phyloP scores from a whole-genome alignment of 2,888 invertebrate genomes.

The Zygogramma bicolorata region DNA sequence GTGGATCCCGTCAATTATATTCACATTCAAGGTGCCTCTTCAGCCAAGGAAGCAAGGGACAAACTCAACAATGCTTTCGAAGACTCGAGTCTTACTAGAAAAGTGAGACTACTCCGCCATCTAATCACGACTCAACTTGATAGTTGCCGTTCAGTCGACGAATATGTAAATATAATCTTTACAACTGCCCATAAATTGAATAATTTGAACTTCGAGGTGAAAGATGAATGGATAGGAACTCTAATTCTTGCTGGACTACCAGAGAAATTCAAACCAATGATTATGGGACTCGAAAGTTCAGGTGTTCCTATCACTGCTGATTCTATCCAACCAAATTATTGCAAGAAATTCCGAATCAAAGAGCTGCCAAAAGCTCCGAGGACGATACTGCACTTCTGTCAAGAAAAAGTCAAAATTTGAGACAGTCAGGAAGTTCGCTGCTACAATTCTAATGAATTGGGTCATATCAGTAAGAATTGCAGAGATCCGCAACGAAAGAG shows the following conservation, averaged over 20 bases:
- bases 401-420: not conserved
- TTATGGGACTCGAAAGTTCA: not conserved
- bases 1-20: not conserved
- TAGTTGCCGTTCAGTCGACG: constrained; percentile 9
- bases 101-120: constrained; percentile 7
- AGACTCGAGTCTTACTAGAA: not conserved
- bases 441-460: not conserved
- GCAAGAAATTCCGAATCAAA: not conserved
- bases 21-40: not conserved
- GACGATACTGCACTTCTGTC: not conserved
- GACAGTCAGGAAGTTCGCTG: not conserved
- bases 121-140: constrained; percentile 21
- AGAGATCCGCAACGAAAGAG: not conserved
- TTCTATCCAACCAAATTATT: not conserved
- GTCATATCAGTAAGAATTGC: not conserved
- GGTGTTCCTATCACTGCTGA: not conserved
- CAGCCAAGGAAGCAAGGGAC: too few relatives aligned
- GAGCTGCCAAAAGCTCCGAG: not conserved
- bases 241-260: not conserved
- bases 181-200: not conserved
- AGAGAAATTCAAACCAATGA: not conserved
- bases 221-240: too few relatives aligned
- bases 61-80: not conserved
- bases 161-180: constrained; percentile 15
- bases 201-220: not conserved